These are phyloP conservation scores for Blastomussa wellsi DNA, from an alignment of 92 coral and sea anemone species.

Conservation along the genomic window DNA sequence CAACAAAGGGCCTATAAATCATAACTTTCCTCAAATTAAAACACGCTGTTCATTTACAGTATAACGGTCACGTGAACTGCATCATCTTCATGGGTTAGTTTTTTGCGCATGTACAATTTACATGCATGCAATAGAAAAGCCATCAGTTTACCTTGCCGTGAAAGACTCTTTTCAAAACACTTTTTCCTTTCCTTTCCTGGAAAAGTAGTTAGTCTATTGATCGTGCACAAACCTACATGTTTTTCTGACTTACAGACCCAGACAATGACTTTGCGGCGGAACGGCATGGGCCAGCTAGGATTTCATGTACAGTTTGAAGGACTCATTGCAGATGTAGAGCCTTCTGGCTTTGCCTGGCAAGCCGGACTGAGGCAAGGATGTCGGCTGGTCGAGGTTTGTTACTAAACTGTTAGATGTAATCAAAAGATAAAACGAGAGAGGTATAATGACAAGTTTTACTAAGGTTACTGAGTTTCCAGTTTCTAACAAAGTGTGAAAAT, in stretches of 20 bases:
- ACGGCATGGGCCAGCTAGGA: constrained; percentile 87
- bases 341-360: constrained; percentile 86
- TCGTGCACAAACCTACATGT: too few relatives aligned
- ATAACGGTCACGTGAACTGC: too few relatives aligned
- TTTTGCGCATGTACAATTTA: too few relatives aligned
- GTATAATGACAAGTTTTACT: too few relatives aligned
- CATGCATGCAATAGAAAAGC: not conserved
- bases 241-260: constrained; percentile 70
- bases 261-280: constrained; percentile 86
- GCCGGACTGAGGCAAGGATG: constrained; percentile 91
- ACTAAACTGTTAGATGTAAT: not conserved
- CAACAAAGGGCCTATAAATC: not conserved
- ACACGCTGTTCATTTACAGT: not conserved
- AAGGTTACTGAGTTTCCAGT: too few relatives aligned
- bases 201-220: too few relatives aligned
- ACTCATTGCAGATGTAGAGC: constrained; percentile 91
- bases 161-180: too few relatives aligned
- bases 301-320: constrained; percentile 98
- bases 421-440: not conserved
- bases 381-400: constrained; percentile 91
- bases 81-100: too few relatives aligned
- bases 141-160: too few relatives aligned
- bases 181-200: too few relatives aligned
- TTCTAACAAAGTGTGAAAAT: too few relatives aligned
- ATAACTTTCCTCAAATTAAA: not conserved